Conservation (phyloP, 2,888 invertebrate genomes). For the Eledone cirrhosa region DNA sequence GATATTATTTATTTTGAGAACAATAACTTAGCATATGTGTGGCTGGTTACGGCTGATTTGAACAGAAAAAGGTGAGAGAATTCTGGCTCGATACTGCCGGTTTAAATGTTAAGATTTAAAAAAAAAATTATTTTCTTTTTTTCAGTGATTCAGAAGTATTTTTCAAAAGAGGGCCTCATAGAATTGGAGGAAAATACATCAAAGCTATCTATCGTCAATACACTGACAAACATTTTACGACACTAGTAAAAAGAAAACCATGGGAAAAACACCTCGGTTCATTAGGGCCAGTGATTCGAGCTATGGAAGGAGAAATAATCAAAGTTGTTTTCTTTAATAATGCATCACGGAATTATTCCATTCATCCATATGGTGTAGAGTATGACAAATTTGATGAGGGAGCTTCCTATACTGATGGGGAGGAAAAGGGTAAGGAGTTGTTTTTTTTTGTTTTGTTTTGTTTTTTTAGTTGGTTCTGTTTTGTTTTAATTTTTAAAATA, state of each 20-base stretch:
- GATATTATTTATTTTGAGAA: too few species aligned
- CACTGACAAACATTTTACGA: constrained; percentile 28
- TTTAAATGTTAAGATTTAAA: too few species aligned
- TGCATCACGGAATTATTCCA: constrained; percentile 32
- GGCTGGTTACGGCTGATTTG: too few species aligned
- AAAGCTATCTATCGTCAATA: constrained; percentile 33
- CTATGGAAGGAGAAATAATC: constrained; percentile 29
- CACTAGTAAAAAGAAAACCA: background rate
- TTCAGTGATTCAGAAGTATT: constrained; percentile 30
- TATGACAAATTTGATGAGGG: constrained; percentile 46
- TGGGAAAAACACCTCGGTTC: constrained; percentile 25
- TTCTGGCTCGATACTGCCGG: too few species aligned
- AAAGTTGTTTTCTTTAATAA: constrained; percentile 34
- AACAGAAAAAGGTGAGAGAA: too few species aligned
- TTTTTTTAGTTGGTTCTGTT: too few species aligned
- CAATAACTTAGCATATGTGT: too few species aligned
- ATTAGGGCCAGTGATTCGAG: constrained; percentile 31
- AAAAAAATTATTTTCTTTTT: too few species aligned
- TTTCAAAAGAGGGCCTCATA: constrained; percentile 14
- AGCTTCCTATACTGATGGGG: background rate
- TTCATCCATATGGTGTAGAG: constrained; percentile 36
- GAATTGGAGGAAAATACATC: constrained; percentile 33
- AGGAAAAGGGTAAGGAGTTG: too few species aligned
- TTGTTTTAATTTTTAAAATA: too few species aligned
- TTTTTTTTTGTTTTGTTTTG: too few species aligned